Evolutionary conservation across 2,797 vertebrate species (phyloP).

Genomic region (Artibeus lituratus): DNA sequence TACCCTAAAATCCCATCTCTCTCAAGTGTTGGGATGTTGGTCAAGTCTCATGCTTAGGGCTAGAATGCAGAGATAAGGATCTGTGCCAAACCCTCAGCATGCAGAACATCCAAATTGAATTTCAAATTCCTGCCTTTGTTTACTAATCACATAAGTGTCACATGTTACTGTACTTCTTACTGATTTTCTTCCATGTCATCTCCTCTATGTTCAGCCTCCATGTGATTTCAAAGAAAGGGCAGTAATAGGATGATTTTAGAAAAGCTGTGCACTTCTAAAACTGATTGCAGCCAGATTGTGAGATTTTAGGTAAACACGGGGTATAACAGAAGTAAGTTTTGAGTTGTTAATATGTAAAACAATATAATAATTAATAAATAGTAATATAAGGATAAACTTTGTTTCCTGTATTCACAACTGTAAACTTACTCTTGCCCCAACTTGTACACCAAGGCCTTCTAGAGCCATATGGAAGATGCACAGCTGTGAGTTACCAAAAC

Average conservation of each 20-base stretch:
- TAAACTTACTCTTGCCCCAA: background rate
- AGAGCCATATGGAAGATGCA: background rate
- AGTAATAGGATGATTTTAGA: background rate
- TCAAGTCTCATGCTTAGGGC: background rate
- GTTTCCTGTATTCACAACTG: background rate
- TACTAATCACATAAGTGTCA: background rate
- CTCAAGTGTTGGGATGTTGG: background rate
- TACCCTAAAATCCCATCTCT: background rate
- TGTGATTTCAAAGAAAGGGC: background rate
- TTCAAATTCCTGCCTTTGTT: background rate
- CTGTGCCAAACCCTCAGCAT: background rate
- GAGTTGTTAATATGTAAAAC: background rate
- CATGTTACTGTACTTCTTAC: background rate
- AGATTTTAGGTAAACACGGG: background rate
- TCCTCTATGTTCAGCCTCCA: background rate
- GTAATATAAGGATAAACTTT: background rate
- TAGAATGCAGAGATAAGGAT: background rate
- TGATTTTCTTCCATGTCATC: background rate
- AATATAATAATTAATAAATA: background rate
- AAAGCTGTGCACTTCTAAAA: background rate
- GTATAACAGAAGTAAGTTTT: background rate
- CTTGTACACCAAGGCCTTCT: background rate
- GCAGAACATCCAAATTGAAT: background rate
- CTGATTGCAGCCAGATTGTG: background rate
- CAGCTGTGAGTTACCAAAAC: background rate